Evolutionary conservation across 2,888 invertebrate genomes (phyloP).

Genomic region (Zele albiditarsus): DNA sequence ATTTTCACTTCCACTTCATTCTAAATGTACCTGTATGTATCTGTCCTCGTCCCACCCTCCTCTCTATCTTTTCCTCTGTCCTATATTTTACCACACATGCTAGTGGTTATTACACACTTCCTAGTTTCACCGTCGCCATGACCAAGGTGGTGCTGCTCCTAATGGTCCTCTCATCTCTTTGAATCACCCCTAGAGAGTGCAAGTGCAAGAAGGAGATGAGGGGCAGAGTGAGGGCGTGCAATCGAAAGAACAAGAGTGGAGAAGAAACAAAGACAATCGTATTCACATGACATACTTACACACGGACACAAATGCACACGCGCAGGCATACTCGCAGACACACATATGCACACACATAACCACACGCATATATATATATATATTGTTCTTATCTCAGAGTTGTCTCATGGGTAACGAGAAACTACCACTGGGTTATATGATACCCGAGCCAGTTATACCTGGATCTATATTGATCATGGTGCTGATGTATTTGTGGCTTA

Average conservation of each 20-base stretch:
- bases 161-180: slow-evolving; percentile 44
- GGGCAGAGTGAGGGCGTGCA: too few species aligned
- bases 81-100: slow-evolving; percentile 32
- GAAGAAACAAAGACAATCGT: neutral
- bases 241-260: too few species aligned
- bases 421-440: neutral
- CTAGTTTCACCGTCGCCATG: neutral
- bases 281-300: neutral
- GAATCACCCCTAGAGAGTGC: slow-evolving; percentile 33
- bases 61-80: neutral
- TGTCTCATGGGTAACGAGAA: neutral
- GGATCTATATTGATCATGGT: neutral
- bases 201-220: too few species aligned
- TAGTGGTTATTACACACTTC: slow-evolving; percentile 32
- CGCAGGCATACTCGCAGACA: too few species aligned
- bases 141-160: slow-evolving; percentile 23
- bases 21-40: slow-evolving; percentile 19
- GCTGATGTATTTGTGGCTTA: neutral
- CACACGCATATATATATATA: neutral
- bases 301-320: too few species aligned
- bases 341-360: neutral
- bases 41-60: neutral
- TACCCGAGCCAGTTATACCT: neutral
- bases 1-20: neutral
- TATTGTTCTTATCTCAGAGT: neutral